phyloP scores from a whole-genome alignment of 2,888 invertebrate genomes.

The Dysmachus trigonus region DNA sequence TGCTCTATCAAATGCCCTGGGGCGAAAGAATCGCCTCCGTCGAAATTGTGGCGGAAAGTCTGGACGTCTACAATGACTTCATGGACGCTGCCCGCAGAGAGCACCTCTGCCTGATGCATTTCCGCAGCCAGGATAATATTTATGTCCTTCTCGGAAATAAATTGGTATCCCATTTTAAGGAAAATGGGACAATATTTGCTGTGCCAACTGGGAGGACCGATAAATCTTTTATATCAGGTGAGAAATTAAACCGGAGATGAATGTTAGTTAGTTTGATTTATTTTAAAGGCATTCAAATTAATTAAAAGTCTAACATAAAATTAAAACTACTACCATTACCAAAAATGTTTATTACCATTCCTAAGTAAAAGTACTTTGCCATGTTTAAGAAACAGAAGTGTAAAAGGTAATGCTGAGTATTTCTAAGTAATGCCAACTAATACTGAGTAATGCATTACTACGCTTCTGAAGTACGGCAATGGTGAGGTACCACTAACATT shows the following conservation, averaged over 20 bases:
- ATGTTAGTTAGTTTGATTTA: not conserved
- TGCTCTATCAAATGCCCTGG: slow-evolving; percentile 64
- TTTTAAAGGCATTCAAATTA: not conserved
- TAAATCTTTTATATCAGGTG: slow-evolving; percentile 58
- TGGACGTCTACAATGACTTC: slow-evolving; percentile 61
- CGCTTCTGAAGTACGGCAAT: too few species aligned
- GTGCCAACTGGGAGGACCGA: slow-evolving; percentile 60
- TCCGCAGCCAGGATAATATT: slow-evolving; percentile 60
- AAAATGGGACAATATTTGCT: slow-evolving; percentile 61
- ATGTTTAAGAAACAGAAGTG: too few species aligned
- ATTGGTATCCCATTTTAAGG: slow-evolving; percentile 59
- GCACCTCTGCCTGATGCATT: slow-evolving; percentile 63
- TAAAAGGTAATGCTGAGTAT: too few species aligned
- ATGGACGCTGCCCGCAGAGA: slow-evolving; percentile 61
- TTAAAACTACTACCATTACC: too few species aligned
- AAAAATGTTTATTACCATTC: too few species aligned
- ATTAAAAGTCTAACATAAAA: too few species aligned
- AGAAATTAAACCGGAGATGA: not conserved
- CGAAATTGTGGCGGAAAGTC: slow-evolving; percentile 60
- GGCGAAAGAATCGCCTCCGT: slow-evolving; percentile 62
- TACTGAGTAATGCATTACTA: too few species aligned
- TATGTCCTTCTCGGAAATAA: slow-evolving; percentile 61
- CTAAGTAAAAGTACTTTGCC: too few species aligned
- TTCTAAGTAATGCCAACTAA: too few species aligned
- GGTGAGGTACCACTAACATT: too few species aligned